Base-by-base conservation (phyloP, 2,797 vertebrate species). In the Myotis findleyi region DNA sequence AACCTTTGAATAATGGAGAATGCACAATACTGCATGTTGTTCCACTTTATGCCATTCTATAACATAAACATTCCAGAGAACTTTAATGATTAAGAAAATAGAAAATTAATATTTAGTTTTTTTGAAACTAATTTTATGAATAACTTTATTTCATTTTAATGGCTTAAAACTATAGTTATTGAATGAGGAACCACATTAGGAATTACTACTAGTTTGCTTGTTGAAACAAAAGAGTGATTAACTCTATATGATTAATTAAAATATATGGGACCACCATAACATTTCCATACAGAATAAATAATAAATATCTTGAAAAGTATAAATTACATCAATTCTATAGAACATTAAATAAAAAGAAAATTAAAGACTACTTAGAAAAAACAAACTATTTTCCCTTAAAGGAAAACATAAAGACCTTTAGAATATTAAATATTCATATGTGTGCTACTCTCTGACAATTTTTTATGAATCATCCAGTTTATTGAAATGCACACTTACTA, bases 161-260 rank as follows among this genome's bases (percentile, higher is more conserved):
- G 71, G 21, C 82, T 75, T 95, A 88, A 77, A 88, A 66, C 69
- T 77, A 38, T 59, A 27, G 21, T 83, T 89, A 84, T 68, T 49
- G 25, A 90, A 92, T 80, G 77, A 79, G 33, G 27, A 76, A 71
- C 16, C 30, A 84, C 49, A 87, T 92, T 64, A 41, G 62, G 91
- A 97, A 93, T 94, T 62, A 92, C 91, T 57, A 20, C 51, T 85
- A 81, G 36, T 82, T 96, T 51, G 18, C n/a, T 92, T 77, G 51
- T 92, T 77, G 51, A 95, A 96, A 72, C 76, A 90, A 87, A 97
- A 95, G 87, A 51, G 11, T 68, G 33, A 91, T 95, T 85, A 95
- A 36, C 57, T 90, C 38, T 85, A 18, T 53, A 80, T 55, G 82
- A 86, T 89, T 7, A 87, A 75, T 95, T 95, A 89, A 90, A 95